These are phyloP conservation scores for Amblyornis subalaris DNA, from an alignment of 2,113 vertebrate species.

Conservation along the genomic window DNA sequence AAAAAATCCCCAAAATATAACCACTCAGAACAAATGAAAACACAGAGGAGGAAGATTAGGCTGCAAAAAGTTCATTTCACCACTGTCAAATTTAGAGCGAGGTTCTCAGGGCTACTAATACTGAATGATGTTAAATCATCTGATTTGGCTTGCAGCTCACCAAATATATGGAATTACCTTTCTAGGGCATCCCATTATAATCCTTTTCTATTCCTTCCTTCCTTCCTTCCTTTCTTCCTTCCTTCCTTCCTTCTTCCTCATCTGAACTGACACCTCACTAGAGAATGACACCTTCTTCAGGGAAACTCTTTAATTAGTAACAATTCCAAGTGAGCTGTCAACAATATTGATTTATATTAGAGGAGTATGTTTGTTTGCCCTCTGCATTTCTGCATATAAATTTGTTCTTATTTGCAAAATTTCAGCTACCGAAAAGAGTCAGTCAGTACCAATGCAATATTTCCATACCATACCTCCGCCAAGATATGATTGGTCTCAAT, in stretches of 20 bases:
- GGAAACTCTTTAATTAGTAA: background rate
- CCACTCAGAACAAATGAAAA: background rate
- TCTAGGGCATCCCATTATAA: background rate
- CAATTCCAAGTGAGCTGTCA: background rate
- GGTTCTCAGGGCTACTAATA: background rate
- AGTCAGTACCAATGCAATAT: background rate
- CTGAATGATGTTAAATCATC: background rate
- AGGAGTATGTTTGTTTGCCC: background rate
- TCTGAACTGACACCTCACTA: background rate
- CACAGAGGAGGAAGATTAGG: background rate
- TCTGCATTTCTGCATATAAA: background rate
- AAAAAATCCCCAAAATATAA: fast-evolving
- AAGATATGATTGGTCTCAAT: background rate
- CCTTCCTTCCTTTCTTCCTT: too few species aligned
- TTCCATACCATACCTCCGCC: background rate
- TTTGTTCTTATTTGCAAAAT: background rate
- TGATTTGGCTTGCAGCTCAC: background rate
- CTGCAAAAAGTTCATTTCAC: background rate
- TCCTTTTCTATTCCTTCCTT: background rate
- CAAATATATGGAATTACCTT: background rate
- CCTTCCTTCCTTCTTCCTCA: background rate
- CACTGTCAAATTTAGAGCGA: background rate
- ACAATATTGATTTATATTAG: background rate
- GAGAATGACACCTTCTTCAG: background rate
- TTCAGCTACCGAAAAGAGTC: background rate